Evolutionary conservation across 2,113 vertebrate genomes (phyloP), one percentile per base, ranked within the genome.

Genomic region (Callopanchax toddi): DNA sequence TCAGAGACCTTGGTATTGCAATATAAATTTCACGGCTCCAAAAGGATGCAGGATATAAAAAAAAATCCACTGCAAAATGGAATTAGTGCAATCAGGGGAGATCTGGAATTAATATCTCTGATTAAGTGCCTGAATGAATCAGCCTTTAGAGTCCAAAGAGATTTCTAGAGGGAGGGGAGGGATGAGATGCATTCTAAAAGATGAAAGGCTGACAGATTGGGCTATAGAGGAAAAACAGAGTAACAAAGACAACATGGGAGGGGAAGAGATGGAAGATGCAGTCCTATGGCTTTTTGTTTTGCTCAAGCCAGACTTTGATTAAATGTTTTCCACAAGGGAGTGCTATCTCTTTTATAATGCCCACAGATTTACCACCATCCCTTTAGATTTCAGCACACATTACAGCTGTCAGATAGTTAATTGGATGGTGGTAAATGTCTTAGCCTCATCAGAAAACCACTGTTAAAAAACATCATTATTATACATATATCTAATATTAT

Each of bases 101-200:
- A 86, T 87, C 74, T 85, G 73, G 77, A 83, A 86, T 88, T 84
- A 85, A 86, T 86, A 80, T 76, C 71, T 84, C 79, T 89, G 82
- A 91, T 89, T 89, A 91, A 84, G 73, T 78, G 82, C 49, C 79
- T 73, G 81, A 82, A 62, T 81, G 74, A 85, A 88, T 89, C 86
- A 89, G 81, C 83, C 78, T 84, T 83, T 58, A 46, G 71, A 79
- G 82, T 83, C 83, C 81, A 78, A 78, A 57, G 81, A 84, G 83
- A 84, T 71, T 83, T 83, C 46, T 70, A 51, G 42, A 58, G 66
- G 39, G 29, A 70, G 37, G 37, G 64, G 32, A 56, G 66, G 57
- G 48, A 67, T 40, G 50, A 46, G 56, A 75, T 64, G 42, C 54
- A 50, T 60, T 73, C 54, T 56, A 59, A 62, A 61, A 59, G 18